Percentiles rank a stretch among this genome's conserved stretches.
Conservation (phyloP, 2,888 invertebrate genomes). For the Drymonia ruficornis region DNA sequence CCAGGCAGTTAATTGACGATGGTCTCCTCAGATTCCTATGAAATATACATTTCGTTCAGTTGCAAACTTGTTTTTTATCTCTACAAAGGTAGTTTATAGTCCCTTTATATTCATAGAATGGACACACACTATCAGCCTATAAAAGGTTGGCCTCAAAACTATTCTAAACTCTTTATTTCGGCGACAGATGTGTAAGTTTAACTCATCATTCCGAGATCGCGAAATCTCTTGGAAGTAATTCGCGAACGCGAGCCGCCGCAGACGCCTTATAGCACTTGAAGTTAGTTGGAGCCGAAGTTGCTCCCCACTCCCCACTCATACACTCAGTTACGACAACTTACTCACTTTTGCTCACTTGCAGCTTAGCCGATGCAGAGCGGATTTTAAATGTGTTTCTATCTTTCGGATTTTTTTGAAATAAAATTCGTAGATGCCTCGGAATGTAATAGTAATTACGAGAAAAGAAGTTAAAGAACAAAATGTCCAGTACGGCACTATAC, state of each 20-base stretch:
- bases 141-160: not conserved
- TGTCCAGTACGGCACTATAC: too few species aligned
- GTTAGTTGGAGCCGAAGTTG: constrained; percentile 67
- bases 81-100: too few species aligned
- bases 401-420: not conserved
- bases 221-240: constrained; percentile 77
- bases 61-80: too few species aligned
- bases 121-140: not conserved
- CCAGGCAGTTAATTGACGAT: too few species aligned
- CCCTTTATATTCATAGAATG: too few species aligned
- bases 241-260: constrained; percentile 65
- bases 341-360: constrained; percentile 61
- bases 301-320: constrained; percentile 57
- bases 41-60: too few species aligned
- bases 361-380: constrained; percentile 44
- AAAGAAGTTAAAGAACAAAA: constrained; percentile 5
- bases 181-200: constrained; percentile 56
- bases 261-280: constrained; percentile 68
- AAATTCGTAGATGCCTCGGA: not conserved
- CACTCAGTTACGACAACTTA: constrained; percentile 69
- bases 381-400: constrained; percentile 30
- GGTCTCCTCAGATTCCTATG: too few species aligned
- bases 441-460: too few species aligned
- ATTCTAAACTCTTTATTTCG: constrained; percentile 22
- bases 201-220: constrained; percentile 67